Percentiles rank a stretch among this genome's conserved stretches.
Evolutionary conservation across 1,140 invertebrate genomes (phyloP).

Genomic region (Sipha flava): DNA sequence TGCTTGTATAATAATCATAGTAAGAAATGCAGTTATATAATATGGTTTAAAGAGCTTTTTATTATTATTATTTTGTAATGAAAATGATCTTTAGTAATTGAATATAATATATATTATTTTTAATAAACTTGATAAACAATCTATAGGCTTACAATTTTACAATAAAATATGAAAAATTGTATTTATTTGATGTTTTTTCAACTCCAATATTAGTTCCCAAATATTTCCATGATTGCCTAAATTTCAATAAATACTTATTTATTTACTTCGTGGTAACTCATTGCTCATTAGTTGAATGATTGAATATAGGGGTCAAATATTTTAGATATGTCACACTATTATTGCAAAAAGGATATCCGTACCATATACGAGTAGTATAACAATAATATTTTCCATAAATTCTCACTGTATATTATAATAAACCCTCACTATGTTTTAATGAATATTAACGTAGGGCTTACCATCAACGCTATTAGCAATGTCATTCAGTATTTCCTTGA

Average conservation of each 20-base stretch:
- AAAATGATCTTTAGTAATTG: no score
- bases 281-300: background rate
- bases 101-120: no score
- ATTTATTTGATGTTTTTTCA: background rate
- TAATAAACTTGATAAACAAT: no score
- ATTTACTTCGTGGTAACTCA: background rate
- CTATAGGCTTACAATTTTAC: no score
- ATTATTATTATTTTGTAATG: no score
- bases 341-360: background rate
- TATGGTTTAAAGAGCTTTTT: no score
- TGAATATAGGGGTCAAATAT: background rate
- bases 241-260: background rate
- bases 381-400: conserved; percentile 10
- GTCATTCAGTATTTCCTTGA: conserved; percentile 12
- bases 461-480: background rate
- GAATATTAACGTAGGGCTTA: conserved; percentile 22
- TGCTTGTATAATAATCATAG: no score
- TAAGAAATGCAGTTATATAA: no score
- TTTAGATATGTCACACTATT: background rate
- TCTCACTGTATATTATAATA: background rate
- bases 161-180: background rate
- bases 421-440: conserved; percentile 10
- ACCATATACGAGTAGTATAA: background rate
- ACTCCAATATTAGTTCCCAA: background rate
- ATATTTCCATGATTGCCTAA: background rate